Base-by-base conservation (phyloP, 2,888 invertebrate species). In the Apomyelois bistriatella region DNA sequence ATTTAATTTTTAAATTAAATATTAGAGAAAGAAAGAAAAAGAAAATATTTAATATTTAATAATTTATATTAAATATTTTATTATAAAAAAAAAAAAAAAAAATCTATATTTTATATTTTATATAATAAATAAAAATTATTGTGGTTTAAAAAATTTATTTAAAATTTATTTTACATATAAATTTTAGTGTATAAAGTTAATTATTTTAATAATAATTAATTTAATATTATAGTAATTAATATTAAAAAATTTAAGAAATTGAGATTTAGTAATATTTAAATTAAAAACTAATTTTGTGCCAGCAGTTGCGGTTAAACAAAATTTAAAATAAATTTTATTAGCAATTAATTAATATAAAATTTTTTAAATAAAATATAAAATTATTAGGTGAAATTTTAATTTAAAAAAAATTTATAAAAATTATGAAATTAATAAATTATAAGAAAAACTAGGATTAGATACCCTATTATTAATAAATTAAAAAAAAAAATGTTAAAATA, bases 281-380 rank as follows among this genome's bases (percentile, higher is more conserved):
- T 85, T 91, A 91, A 85, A 91, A 88, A 91, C 90, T 76, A 91
- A 92, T 86, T 90, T 92, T 92, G 92, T 93, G 93, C 93, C 93
- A 93, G 93, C 93, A 93, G 91, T 91, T 91, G 93, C 93, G 93
- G 92, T 93, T 93, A 93, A 70, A 92, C 93, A 92, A 89, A 88
- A 87, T 72, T 90, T 90, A 78, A 87, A 86, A 79, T 90, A 79
- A 92, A 91, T 90, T 87, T 83, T 43, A 38, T 38, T 38, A 38
- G 15, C n/a, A 13, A 38, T 38, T 38, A 38, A 13, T 13, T 10
- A 38, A 38, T 38, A 38, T 38, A 12, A 7, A 4, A 13, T 38
- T 38, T 9, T 9, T 38, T 35, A 35, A 35, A 35, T 68, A 65
- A 79, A 84, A 82, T 77, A 74, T 81, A 72, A 74, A 74, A 75